These are phyloP conservation scores for Actinia equina DNA, from an alignment of 64 coral and sea anemone genomes.

Conservation along the genomic window DNA sequence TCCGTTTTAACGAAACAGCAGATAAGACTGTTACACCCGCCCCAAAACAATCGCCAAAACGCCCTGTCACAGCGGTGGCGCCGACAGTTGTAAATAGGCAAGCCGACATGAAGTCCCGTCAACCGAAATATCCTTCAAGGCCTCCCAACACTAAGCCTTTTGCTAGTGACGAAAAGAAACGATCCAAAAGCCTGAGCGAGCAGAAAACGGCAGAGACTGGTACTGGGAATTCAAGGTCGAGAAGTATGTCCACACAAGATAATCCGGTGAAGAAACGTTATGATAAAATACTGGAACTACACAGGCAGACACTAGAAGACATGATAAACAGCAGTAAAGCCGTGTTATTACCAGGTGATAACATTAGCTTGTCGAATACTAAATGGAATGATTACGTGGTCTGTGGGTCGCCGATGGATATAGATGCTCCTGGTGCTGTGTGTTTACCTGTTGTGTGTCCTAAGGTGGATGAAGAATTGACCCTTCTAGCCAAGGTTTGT, in stretches of 20 bases:
- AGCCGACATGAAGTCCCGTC: neutral
- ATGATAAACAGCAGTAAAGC: slow-evolving; percentile 54
- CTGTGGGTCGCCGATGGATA: slow-evolving; percentile 34
- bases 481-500: slow-evolving; percentile 74
- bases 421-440: slow-evolving; percentile 41
- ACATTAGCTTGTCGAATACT: slow-evolving; percentile 52
- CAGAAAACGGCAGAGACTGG: neutral
- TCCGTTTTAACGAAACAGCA: slow-evolving; percentile 39
- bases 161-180: neutral
- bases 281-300: slow-evolving; percentile 66
- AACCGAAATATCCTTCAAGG: slow-evolving; percentile 63
- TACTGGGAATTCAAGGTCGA: slow-evolving; percentile 10
- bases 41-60: slow-evolving; percentile 14
- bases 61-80: slow-evolving; percentile 63
- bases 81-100: slow-evolving; percentile 41
- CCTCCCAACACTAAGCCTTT: slow-evolving; percentile 65
- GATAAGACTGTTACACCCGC: neutral
- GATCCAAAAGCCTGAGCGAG: slow-evolving; percentile 44
- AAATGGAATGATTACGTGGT: slow-evolving; percentile 76
- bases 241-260: slow-evolving; percentile 41
- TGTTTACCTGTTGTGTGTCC: slow-evolving; percentile 61
- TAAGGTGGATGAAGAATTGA: slow-evolving; percentile 16
- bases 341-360: slow-evolving; percentile 41
- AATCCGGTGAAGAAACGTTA: slow-evolving; percentile 56
- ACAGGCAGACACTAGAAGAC: slow-evolving; percentile 70